These are phyloP conservation scores for Ethmia dodecea DNA, from an alignment of 2,888 invertebrate genomes.

Conservation along the genomic window DNA sequence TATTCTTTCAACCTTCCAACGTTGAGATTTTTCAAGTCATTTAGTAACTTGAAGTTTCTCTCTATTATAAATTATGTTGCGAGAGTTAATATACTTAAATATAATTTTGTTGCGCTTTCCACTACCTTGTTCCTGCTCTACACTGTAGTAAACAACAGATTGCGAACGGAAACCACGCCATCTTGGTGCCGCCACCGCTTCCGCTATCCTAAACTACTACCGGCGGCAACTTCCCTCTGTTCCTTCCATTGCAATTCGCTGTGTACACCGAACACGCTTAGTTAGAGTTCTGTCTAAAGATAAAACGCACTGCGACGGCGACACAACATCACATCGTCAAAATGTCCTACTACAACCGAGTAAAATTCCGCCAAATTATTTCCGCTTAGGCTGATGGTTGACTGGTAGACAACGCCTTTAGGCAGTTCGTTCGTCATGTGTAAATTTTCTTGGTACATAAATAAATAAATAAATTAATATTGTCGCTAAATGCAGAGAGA, in stretches of 20 bases:
- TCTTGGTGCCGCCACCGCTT: conserved; percentile 34
- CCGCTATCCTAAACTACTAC: conserved; percentile 44
- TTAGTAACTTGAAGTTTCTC: background rate
- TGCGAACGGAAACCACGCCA: conserved; percentile 32
- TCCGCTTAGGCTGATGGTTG: no score
- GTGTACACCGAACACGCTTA: no score
- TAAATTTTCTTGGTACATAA: no score
- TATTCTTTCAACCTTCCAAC: background rate
- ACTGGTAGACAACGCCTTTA: no score
- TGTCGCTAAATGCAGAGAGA: no score
- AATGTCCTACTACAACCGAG: no score
- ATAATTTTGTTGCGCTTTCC: background rate
- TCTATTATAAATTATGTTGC: background rate
- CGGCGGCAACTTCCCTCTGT: conserved; percentile 36
- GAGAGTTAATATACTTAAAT: background rate
- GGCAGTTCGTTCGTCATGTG: no score
- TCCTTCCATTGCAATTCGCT: conserved; percentile 12
- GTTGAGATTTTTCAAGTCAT: background rate
- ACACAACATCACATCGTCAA: no score
- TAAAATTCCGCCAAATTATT: no score
- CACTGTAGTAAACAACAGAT: conserved; percentile 31
- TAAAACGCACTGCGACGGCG: no score
- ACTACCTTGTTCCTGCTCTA: background rate
- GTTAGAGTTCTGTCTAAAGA: no score
- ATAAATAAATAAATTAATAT: no score